Evolutionary conservation across 2,797 vertebrate species (phyloP), one percentile per base, ranked within the genome.

Genomic region (Enteromius afrohamiltoni): DNA sequence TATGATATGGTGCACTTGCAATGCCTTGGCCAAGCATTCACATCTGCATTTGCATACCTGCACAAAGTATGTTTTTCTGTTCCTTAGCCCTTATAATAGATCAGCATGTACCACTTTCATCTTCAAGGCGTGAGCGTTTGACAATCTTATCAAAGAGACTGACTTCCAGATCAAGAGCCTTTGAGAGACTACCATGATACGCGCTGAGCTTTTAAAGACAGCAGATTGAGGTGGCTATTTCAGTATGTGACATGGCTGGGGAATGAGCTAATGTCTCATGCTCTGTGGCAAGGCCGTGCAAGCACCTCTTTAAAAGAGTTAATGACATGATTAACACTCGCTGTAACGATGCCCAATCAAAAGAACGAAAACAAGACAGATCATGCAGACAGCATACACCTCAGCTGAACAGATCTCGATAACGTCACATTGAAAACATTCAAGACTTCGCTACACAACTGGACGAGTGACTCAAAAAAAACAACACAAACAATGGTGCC

Each of bases 201-300:
- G 47, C 58, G 42, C 74, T 76, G 79, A 78, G 79, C 79, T 86
- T 86, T 83, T 47, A 16, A 17, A 86, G 42, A 89, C 82, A 40
- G 87, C 62, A 89, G 42, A 21, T 0, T 26, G 68, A 64, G 74
- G 31, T 68, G 49, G 47, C 42, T 83, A 82, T 82, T 82, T 82
- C 26, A 77, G 68, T 75, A 53, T 83, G 53, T 75, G 79, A 85
- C 69, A 83, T 85, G 82, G 47, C 79, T 37, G n/a, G 68, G 71
- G 53, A 84, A 80, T 74, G 86, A 73, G 86, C 23, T 85, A 88
- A 88, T 90, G 91, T 88, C 84, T 91, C 93, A 93, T 94, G 94
- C 93, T 91, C 78, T 75, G 89, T 80, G 88, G 75, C 67, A 69
- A 73, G 88, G 85, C 91, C 93, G 93, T 94, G 94, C 94, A 91